Evolutionary conservation across 2,797 vertebrate species (phyloP).

Genomic region (Gobionotothen gibberifrons): DNA sequence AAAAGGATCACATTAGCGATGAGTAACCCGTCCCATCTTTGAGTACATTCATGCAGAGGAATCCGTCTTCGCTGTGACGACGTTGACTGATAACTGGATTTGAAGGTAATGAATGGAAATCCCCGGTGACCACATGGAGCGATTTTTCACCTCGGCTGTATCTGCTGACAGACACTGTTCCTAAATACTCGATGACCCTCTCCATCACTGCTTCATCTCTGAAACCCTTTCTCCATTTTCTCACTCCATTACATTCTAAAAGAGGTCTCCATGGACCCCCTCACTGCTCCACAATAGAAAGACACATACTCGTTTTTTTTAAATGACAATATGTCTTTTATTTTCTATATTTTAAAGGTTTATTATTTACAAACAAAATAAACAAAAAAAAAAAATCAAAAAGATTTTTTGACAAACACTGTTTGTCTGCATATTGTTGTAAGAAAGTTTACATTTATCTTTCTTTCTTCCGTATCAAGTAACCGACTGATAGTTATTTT

Average conservation of each 20-base stretch:
- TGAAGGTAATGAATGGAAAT: slow-evolving; percentile 64
- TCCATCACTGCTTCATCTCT: slow-evolving; percentile 25
- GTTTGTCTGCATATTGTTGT: slow-evolving; percentile 91
- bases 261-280: slow-evolving; percentile 6
- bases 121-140: slow-evolving; percentile 23
- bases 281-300: slow-evolving; percentile 53
- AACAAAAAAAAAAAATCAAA: slow-evolving; percentile 80
- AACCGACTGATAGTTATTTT: slow-evolving; percentile 76
- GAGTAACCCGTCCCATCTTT: neutral
- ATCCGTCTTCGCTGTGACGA: slow-evolving; percentile 45
- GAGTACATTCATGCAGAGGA: neutral
- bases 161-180: slow-evolving; percentile 43
- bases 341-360: slow-evolving; percentile 91
- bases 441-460: slow-evolving; percentile 89
- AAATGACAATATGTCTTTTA: slow-evolving; percentile 90
- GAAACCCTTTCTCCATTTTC: slow-evolving; percentile 14
- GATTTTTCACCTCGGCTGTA: slow-evolving; percentile 49
- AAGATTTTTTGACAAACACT: slow-evolving; percentile 87
- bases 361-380: slow-evolving; percentile 90
- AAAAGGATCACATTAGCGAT: neutral
- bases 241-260: slow-evolving; percentile 24
- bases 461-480: slow-evolving; percentile 83
- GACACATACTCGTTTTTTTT: slow-evolving; percentile 66
- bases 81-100: slow-evolving; percentile 58
- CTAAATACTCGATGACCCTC: slow-evolving; percentile 14